phyloP scores from a whole-genome alignment of 2,888 invertebrate species.

The Anthophora plumipes region DNA sequence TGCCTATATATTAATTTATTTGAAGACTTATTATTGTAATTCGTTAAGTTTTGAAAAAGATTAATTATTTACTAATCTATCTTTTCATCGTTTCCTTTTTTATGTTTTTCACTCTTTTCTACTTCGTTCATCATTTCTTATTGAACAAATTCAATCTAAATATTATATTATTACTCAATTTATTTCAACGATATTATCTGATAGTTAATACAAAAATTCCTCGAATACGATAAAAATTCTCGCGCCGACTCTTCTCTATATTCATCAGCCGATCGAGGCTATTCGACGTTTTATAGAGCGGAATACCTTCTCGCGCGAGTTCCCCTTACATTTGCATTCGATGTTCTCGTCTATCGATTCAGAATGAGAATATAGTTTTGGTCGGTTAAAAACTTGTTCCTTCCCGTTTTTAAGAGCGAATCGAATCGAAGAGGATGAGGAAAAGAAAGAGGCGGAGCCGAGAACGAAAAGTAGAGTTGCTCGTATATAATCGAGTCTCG shows the following conservation, averaged over 20 bases:
- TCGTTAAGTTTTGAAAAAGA: too few relatives aligned
- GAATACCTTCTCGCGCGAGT: constrained; percentile 8
- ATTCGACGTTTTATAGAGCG: constrained; percentile 15
- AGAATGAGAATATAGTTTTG: constrained; percentile 15
- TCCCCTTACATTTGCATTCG: constrained; percentile 12
- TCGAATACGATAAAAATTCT: not conserved
- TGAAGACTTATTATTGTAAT: too few relatives aligned
- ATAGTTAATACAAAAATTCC: not conserved
- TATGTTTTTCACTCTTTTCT: too few relatives aligned
- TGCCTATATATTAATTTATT: too few relatives aligned
- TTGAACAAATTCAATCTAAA: not conserved
- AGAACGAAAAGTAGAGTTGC: constrained; percentile 29
- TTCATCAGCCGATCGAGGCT: not conserved
- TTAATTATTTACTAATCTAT: too few relatives aligned
- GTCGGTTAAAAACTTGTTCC: constrained; percentile 7
- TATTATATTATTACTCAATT: not conserved
- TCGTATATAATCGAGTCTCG: constrained; percentile 34
- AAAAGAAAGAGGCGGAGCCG: constrained; percentile 4
- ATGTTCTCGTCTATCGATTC: constrained; percentile 25
- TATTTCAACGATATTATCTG: not conserved
- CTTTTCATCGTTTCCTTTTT: too few relatives aligned
- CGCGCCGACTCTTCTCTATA: not conserved
- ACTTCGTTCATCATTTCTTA: too few relatives aligned
- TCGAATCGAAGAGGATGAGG: not conserved
- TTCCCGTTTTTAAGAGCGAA: not conserved